A percentile compares a stretch with the other conserved stretches of the same genome.
Conservation (phyloP, 2,113 vertebrate genomes). For the Nipponia nippon region DNA sequence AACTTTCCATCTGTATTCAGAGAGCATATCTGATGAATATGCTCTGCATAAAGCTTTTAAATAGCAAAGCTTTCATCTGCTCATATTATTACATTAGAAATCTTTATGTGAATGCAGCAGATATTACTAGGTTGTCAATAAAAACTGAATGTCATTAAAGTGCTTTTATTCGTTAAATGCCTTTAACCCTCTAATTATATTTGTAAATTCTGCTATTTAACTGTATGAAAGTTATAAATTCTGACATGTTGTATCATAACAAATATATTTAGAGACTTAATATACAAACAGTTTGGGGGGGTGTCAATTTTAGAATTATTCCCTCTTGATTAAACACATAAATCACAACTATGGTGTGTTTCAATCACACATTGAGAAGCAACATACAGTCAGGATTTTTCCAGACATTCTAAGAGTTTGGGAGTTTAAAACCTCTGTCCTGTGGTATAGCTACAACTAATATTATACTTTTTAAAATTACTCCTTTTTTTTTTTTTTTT, state of each 20-base stretch:
- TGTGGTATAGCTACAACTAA: not conserved
- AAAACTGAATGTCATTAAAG: not conserved
- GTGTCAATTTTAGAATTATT: not conserved
- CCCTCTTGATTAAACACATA: not conserved
- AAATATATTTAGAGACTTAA: not conserved
- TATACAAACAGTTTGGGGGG: not conserved
- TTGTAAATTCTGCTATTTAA: not conserved
- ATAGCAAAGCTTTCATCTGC: slow-evolving; percentile 35
- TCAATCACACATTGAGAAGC: not conserved
- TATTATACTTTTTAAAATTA: not conserved
- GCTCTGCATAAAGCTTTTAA: not conserved
- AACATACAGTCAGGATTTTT: not conserved
- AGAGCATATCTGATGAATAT: not conserved
- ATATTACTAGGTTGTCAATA: slow-evolving; percentile 25
- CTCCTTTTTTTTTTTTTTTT: too few species aligned
- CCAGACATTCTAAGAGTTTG: not conserved
- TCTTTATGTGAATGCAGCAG: not conserved
- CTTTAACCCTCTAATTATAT: slow-evolving; percentile 38
- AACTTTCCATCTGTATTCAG: slow-evolving; percentile 17
- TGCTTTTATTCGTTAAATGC: slow-evolving; percentile 32
- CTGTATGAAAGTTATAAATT: not conserved
- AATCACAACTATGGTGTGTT: not conserved
- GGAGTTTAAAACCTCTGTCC: not conserved
- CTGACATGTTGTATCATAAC: not conserved
- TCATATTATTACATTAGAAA: slow-evolving; percentile 28